Evolutionary conservation across 1,140 invertebrate species (phyloP).

Genomic region (Leptinotarsa defecta): DNA sequence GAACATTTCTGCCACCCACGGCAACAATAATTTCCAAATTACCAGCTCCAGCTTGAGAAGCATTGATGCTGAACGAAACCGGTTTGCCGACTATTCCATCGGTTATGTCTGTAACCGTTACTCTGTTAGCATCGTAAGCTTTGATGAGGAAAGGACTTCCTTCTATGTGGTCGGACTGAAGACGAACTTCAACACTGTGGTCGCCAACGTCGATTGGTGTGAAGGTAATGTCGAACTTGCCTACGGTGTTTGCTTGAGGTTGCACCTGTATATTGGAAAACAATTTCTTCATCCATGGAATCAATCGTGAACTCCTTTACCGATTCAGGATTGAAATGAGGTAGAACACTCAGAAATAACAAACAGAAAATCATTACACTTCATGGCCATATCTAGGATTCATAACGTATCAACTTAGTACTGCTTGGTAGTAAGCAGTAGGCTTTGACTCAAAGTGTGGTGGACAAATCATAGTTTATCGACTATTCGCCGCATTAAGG

Average conservation of each 20-base stretch:
- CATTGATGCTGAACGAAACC: constrained; percentile 90
- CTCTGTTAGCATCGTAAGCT: constrained; percentile 91
- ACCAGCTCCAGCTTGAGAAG: constrained; percentile 78
- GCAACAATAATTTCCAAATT: constrained; percentile 98
- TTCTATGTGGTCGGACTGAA: constrained; percentile 82
- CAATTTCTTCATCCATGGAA: neutral
- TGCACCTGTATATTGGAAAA: constrained; percentile 44
- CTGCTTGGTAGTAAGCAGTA: no score
- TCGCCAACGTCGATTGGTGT: constrained; percentile 90
- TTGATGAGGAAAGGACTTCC: constrained; percentile 95
- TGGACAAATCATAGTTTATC: no score
- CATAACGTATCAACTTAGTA: no score
- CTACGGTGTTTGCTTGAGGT: constrained; percentile 49
- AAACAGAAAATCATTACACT: no score
- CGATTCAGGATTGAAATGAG: no score
- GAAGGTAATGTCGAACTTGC: constrained; percentile 73
- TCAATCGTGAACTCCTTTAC: neutral
- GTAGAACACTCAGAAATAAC: no score
- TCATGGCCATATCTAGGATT: no score
- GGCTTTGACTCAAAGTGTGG: no score
- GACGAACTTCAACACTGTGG: constrained; percentile 85
- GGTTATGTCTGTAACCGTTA: constrained; percentile 88
- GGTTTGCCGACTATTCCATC: constrained; percentile 89
- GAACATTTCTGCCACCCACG: constrained; percentile 96
- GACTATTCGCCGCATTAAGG: no score